Percentiles rank a stretch among this genome's conserved stretches.
These are phyloP conservation scores for Noctua comes DNA, from an alignment of 2,888 invertebrate genomes.

Conservation along the genomic window DNA sequence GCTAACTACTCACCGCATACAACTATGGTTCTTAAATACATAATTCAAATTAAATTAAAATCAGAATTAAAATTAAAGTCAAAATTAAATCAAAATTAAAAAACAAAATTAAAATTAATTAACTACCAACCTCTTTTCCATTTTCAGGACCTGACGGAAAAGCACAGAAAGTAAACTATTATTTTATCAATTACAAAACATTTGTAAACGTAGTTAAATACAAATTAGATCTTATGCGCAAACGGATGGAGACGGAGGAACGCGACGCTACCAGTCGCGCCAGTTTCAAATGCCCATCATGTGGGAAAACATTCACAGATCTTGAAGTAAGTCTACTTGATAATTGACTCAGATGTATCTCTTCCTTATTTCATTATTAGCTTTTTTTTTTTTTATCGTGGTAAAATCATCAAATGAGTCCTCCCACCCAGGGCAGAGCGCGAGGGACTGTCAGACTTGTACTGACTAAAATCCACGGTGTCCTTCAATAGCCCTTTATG, in stretches of 20 bases:
- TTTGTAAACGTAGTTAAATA: constrained; percentile 99
- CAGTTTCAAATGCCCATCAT: constrained; percentile 97
- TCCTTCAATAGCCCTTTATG: too few species aligned
- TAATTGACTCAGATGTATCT: not conserved
- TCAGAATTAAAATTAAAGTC: too few species aligned
- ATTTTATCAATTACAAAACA: constrained; percentile 99
- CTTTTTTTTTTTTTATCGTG: too few species aligned
- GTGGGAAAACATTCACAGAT: constrained; percentile 98
- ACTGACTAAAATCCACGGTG: too few species aligned
- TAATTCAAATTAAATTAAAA: too few species aligned
- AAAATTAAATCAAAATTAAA: too few species aligned
- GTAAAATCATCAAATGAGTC: too few species aligned
- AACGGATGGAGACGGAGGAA: constrained; percentile 98
- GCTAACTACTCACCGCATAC: too few species aligned
- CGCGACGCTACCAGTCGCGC: constrained; percentile 98
- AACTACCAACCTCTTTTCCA: not conserved
- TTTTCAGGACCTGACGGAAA: constrained; percentile 94
- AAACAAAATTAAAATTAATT: too few species aligned
- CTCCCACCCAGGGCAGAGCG: too few species aligned
- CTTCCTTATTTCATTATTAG: not conserved
- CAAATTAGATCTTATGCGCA: constrained; percentile 98
- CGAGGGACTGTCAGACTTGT: too few species aligned
- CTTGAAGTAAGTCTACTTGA: constrained; percentile 92
- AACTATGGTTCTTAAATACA: too few species aligned
- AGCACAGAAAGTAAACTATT: constrained; percentile 98